Evolutionary conservation across 2,797 vertebrate genomes (phyloP).

Genomic region (Gephyroberyx darwinii): DNA sequence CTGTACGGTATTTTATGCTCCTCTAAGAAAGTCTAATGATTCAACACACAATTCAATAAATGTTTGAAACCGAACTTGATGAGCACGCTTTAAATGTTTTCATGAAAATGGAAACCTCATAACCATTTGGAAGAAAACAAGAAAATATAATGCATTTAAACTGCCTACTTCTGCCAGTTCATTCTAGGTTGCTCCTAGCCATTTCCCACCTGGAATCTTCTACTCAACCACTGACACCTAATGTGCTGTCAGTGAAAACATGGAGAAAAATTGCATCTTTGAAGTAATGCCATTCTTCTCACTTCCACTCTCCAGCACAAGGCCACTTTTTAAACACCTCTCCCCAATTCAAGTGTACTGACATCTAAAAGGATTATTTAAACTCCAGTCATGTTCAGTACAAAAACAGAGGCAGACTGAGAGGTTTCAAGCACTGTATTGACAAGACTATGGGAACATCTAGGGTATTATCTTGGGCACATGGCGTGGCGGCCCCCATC

Average conservation of each 20-base stretch:
- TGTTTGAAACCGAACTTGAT: slow-evolving; percentile 84
- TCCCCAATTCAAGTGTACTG: not conserved
- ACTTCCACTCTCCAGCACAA: slow-evolving; percentile 6
- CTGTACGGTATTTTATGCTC: slow-evolving; percentile 35
- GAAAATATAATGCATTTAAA: slow-evolving; percentile 46
- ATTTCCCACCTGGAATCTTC: slow-evolving; percentile 20
- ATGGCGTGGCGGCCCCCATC: slow-evolving; percentile 88
- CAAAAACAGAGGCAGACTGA: slow-evolving; percentile 25
- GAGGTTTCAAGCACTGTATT: slow-evolving; percentile 40
- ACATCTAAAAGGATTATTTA: not conserved
- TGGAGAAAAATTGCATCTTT: slow-evolving; percentile 10
- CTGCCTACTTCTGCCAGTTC: slow-evolving; percentile 16
- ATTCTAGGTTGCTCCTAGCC: slow-evolving; percentile 13
- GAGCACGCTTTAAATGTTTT: slow-evolving; percentile 45
- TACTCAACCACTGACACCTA: slow-evolving; percentile 18
- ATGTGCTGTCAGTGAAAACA: not conserved
- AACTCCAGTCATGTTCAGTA: not conserved
- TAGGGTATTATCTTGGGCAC: slow-evolving; percentile 79
- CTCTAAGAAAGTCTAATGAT: slow-evolving; percentile 38
- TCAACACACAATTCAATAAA: slow-evolving; percentile 82
- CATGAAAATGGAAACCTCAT: slow-evolving; percentile 9
- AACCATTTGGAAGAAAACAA: not conserved
- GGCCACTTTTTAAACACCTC: not conserved
- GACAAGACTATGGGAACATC: not conserved
- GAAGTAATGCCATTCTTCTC: slow-evolving; percentile 3